Evolutionary conservation across 2,797 vertebrate species (phyloP), one percentile per base, ranked within the genome.

Genomic region (Varecia variegata): DNA sequence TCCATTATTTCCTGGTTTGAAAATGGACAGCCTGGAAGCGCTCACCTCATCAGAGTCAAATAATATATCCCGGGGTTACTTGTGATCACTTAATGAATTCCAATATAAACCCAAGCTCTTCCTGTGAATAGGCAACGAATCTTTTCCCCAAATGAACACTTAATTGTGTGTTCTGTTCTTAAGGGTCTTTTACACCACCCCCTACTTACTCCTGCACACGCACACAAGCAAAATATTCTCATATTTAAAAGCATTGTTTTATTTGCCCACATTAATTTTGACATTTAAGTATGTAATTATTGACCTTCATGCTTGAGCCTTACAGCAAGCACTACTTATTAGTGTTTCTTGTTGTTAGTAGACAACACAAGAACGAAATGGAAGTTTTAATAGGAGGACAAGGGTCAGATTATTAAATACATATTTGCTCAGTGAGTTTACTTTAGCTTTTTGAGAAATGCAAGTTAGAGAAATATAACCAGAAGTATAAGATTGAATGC

Each of bases 41-140:
- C 38, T 68, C n/a, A 21, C 47, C 71, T 70, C 74, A 0, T 87
- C 80, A 8, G 43, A 73, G 56, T 50, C 40, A 67, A 84, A 89
- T 77, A 40, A 23, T 68, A 18, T 84, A 32, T 62, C 74, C 86
- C 23, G 20, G 73, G 93, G 97, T 96, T 90, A 90, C 80, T 92
- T 0, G 40, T 1, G n/a, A 80, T 92, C 40, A 43, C 79, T 83
- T 87, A 70, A 74, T 35, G 71, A 87, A 94, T 77, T 83, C 58
- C 56, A 11, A 0, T 89, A 30, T 50, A 94, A 95, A 88, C 93
- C 56, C 21, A 82, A 56, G 25, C 40, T 27, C 35, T 35, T 83
- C 50, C 40, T 56, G 3, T 50, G 20, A 35, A 38, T 5, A 50
- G 70, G 52, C 56, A 11, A 20, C 6, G 25, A 21, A 70, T 35